These are phyloP conservation scores for Oxyscelio sp. DNA, from an alignment of 2,888 invertebrate genomes.

Conservation along the genomic window DNA sequence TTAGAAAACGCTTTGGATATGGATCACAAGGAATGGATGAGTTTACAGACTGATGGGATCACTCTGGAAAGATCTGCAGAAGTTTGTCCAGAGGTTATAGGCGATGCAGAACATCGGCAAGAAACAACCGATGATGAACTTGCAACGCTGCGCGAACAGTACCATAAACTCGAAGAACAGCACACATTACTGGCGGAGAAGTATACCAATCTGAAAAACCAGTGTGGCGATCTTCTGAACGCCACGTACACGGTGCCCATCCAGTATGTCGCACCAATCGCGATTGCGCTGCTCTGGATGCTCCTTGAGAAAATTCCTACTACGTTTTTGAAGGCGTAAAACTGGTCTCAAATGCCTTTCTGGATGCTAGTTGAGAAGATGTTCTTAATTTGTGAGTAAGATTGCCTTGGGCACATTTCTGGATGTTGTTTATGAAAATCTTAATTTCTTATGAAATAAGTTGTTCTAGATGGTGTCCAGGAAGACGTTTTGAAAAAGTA, in stretches of 20 bases:
- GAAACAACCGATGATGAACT: conserved; percentile 34
- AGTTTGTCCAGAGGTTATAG: not conserved
- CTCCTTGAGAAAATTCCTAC: conserved; percentile 89
- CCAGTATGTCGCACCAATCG: conserved; percentile 90
- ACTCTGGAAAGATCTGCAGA: too few species aligned
- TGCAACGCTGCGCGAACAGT: conserved; percentile 90
- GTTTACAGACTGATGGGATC: too few species aligned
- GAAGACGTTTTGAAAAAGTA: too few species aligned
- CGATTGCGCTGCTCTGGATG: conserved; percentile 90
- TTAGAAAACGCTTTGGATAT: too few species aligned
- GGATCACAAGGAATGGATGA: too few species aligned
- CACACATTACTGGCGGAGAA: conserved; percentile 91
- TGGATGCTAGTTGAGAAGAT: too few species aligned
- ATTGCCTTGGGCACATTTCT: too few species aligned
- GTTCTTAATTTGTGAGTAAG: too few species aligned
- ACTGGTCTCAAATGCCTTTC: not conserved
- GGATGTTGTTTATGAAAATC: too few species aligned
- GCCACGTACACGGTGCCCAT: conserved; percentile 90
- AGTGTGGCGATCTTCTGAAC: conserved; percentile 90
- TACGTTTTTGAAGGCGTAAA: conserved; percentile 78
- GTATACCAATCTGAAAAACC: conserved; percentile 90
- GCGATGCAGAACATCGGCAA: not conserved
- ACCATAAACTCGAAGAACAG: conserved; percentile 91
- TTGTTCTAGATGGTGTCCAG: too few species aligned
- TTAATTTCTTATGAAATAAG: too few species aligned